Conservation (phyloP, 2,113 vertebrate species). For the Opisthocomus hoazin region DNA sequence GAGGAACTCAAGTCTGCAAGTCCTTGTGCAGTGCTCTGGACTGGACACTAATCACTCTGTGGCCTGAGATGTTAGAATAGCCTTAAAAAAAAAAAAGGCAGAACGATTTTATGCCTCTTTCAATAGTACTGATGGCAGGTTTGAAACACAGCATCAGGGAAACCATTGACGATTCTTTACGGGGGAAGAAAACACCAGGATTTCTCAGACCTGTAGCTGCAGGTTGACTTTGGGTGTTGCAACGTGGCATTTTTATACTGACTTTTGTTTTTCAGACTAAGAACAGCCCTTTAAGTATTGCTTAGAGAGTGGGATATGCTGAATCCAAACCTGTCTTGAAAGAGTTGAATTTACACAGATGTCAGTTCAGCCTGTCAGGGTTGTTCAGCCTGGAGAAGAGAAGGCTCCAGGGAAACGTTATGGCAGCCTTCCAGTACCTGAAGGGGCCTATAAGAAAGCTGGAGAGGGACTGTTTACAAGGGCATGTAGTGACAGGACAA, state of each 20-base stretch:
- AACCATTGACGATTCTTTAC: rapidly evolving
- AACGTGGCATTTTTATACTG: neutral
- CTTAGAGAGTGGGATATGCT: neutral
- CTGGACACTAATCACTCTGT: neutral
- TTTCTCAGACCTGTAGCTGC: neutral
- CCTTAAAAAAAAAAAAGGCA: neutral
- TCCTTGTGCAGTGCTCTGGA: neutral
- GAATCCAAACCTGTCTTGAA: neutral
- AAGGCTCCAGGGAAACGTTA: too few relatives aligned
- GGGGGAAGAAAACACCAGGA: neutral
- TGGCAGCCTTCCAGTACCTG: too few relatives aligned
- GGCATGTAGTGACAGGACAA: too few relatives aligned
- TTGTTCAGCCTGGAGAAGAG: too few relatives aligned
- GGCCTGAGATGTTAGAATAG: neutral
- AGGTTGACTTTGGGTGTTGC: neutral
- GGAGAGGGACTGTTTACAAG: too few relatives aligned
- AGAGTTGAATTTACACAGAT: neutral
- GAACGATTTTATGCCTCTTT: neutral
- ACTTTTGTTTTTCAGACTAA: neutral
- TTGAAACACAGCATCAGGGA: neutral
- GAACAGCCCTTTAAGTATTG: neutral
- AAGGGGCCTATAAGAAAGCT: too few relatives aligned
- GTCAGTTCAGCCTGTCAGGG: too few relatives aligned
- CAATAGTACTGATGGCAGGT: neutral
- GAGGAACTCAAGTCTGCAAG: neutral